Evolutionary conservation across 64 coral and sea anemone genomes (phyloP).

Genomic region (Astreopora myriophthalma): DNA sequence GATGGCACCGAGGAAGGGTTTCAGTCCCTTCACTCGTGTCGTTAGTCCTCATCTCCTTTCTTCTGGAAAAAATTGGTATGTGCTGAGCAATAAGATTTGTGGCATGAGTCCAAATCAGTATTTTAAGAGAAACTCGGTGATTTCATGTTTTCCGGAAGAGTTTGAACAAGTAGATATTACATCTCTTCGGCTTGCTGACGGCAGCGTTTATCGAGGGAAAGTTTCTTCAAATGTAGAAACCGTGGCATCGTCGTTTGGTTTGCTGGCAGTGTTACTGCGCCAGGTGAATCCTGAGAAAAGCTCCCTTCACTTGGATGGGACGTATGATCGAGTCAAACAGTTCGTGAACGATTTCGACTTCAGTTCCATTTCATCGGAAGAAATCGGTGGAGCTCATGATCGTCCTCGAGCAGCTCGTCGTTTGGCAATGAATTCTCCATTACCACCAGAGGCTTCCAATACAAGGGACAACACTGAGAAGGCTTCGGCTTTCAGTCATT

Average conservation of each 20-base stretch:
- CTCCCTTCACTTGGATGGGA: background rate
- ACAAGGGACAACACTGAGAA: too few relatives aligned
- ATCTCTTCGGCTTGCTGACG: background rate
- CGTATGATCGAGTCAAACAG: background rate
- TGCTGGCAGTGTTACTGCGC: background rate
- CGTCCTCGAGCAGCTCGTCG: background rate
- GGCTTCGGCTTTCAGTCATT: background rate
- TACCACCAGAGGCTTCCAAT: background rate
- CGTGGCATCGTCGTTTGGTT: background rate
- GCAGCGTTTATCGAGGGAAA: background rate
- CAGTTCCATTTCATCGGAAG: background rate
- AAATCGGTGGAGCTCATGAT: background rate
- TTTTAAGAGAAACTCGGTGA: background rate
- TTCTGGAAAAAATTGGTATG: background rate
- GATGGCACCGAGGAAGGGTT: constrained; percentile 8
- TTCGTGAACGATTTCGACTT: background rate
- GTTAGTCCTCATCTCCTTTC: background rate
- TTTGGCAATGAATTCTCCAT: background rate
- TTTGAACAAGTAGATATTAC: background rate
- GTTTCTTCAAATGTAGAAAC: background rate
- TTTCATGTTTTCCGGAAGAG: background rate
- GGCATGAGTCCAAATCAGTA: background rate
- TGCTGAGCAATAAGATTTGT: background rate
- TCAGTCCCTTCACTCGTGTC: background rate
- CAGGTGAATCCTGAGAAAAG: background rate